These are phyloP conservation scores for Heterodera carotae DNA, from an alignment of 1,140 invertebrate species.

Conservation along the genomic window DNA sequence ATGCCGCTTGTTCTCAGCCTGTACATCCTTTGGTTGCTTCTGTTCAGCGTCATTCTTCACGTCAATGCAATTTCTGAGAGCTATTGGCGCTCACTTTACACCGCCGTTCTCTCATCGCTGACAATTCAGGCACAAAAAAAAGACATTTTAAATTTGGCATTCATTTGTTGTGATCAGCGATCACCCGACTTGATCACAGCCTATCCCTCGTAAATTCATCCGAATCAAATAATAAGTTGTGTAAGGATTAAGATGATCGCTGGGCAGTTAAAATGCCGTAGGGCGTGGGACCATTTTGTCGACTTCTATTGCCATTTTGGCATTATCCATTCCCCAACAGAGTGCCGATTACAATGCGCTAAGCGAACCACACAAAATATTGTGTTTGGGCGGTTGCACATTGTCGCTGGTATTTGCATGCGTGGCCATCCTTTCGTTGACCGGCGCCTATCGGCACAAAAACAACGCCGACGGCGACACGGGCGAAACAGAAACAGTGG, in stretches of 20 bases:
- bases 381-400: constrained; percentile 34
- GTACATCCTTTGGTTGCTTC: constrained; percentile 37
- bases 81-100: constrained; percentile 50
- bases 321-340: constrained; percentile 11
- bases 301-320: constrained; percentile 5
- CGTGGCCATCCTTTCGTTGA: constrained; percentile 33
- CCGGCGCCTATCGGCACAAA: constrained; percentile 28
- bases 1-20: constrained; percentile 21
- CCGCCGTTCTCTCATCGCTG: constrained; percentile 45
- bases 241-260: no score
- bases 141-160: not conserved
- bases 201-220: no score
- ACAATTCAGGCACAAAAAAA: constrained; percentile 37
- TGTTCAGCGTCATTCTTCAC: constrained; percentile 37
- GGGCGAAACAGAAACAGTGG: not conserved
- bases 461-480: not conserved
- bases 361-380: constrained; percentile 38
- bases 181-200: no score
- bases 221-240: no score
- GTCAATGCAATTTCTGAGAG: constrained; percentile 43
- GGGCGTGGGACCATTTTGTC: no score
- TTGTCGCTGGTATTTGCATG: constrained; percentile 35
- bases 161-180: constrained; percentile 1
- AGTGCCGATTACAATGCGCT: constrained; percentile 47
- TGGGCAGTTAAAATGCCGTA: no score